Evolutionary conservation across 2,113 vertebrate genomes (phyloP), one percentile per base, ranked within the genome.

Genomic region (Chionodraco myersi): DNA sequence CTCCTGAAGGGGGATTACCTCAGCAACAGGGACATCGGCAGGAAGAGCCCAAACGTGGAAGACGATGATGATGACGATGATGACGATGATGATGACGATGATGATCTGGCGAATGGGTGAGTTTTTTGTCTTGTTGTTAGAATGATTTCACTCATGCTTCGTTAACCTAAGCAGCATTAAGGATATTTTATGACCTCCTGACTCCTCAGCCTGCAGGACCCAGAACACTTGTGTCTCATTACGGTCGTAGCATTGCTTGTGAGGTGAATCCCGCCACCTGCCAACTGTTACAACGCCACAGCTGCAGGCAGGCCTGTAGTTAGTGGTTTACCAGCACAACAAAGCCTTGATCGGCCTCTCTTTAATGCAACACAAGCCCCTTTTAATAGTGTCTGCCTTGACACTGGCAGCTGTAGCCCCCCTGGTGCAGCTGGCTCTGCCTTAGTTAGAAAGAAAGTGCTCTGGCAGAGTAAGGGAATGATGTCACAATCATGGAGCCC

Each of bases 31-130:
- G 95, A 96, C 79, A 34, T 96, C 70, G 94, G 96, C 60, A 95
- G 95, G 56, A 98, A 97, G 91, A 97, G 95, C 10, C 92, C 96
- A 84, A 95, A 95, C 0, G 96, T 97, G 56, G 96, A 97, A 0
- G 91, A 94, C 0, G 93, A 93, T 0, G 92, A 97, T 1, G 92
- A 96, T 0, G 97, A 98, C 69, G 90, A 97, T 21, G 96, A 90
- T 2, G 82, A 93, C 6, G 92, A 96, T 0, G 97, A 98, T 70
- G 90, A 97, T 26, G 90, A 97, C 30, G 30, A 30, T 5, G 97
- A 98, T 0, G 97, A 98, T 86, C 96, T 98, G 84, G 97, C 94
- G 21, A 99, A 98, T 0, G 96, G 97, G 98, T 99, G 75, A 89
- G 93, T 86, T 41, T 44, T n/a, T 36, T 51, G 0, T 73, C 44